phyloP scores from a whole-genome alignment of 1,140 invertebrate species.

The Lamellibrachia luymesi region DNA sequence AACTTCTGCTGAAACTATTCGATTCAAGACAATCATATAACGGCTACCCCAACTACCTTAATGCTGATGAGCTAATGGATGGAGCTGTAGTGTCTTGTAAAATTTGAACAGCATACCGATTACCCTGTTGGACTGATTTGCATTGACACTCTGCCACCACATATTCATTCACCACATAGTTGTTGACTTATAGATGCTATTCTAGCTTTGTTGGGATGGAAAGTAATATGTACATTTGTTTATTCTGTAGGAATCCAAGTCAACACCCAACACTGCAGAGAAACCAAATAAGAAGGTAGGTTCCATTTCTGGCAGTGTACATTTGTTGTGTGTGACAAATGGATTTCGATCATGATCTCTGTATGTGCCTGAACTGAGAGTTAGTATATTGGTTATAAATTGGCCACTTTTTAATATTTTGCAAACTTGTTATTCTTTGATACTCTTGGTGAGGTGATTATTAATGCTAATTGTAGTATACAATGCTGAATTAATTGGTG shows the following conservation, averaged over 20 bases:
- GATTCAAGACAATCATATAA: too few species aligned
- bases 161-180: neutral
- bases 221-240: neutral
- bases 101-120: neutral
- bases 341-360: too few species aligned
- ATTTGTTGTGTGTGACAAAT: slow-evolving; percentile 18
- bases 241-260: neutral
- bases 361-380: neutral
- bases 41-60: too few species aligned
- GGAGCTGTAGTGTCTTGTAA: neutral
- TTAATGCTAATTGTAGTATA: neutral
- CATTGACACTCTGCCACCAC: neutral
- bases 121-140: neutral
- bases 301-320: slow-evolving; percentile 4
- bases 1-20: too few species aligned
- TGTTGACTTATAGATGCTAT: neutral
- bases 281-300: neutral
- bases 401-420: neutral
- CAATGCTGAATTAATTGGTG: neutral
- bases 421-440: neutral
- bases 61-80: too few species aligned
- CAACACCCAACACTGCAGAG: neutral
- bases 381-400: neutral
- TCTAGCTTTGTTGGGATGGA: neutral
- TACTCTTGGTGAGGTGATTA: neutral